These are phyloP conservation scores for Semicossyphus pulcher DNA, from an alignment of 2,113 vertebrate genomes.

Conservation along the genomic window DNA sequence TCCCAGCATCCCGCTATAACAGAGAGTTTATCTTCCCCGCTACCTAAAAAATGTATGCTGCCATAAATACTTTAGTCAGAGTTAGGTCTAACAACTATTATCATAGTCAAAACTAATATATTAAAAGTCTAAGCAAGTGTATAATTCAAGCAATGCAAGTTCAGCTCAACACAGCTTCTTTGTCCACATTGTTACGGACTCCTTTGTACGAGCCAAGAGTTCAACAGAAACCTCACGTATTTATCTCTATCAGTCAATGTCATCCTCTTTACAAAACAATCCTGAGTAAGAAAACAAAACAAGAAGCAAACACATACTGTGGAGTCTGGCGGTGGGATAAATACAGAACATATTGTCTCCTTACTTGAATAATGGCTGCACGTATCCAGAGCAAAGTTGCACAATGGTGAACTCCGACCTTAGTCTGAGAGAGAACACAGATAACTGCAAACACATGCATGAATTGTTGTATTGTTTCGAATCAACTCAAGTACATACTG, in stretches of 20 bases:
- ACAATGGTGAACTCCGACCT: background rate
- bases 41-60: background rate
- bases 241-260: background rate
- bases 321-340: background rate
- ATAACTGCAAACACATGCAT: background rate
- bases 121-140: background rate
- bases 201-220: background rate
- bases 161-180: background rate
- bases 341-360: background rate
- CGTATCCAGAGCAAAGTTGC: background rate
- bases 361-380: background rate
- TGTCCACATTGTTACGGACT: background rate
- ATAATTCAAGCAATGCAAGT: background rate
- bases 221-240: background rate
- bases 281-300: background rate
- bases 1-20: background rate
- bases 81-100: background rate
- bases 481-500: background rate
- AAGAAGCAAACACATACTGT: background rate
- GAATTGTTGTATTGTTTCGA: background rate
- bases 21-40: background rate
- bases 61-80: background rate
- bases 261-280: background rate
- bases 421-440: background rate
- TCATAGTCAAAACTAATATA: background rate